Percentiles rank a stretch among this genome's conserved stretches.
phyloP scores from a whole-genome alignment of 2,888 invertebrate species.

The Meghimatium bilineatum region DNA sequence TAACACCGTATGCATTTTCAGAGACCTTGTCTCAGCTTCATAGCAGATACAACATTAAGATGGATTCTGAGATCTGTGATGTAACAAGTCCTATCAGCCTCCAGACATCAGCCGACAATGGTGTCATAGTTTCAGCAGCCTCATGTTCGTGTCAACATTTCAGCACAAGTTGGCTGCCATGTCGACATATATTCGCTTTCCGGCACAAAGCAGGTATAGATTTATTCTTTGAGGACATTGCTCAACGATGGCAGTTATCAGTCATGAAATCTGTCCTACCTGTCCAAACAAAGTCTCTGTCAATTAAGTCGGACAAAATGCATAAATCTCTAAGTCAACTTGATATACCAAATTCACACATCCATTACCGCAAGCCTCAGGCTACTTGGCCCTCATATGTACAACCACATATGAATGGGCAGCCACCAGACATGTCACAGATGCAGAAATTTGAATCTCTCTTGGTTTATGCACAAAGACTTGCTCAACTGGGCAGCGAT shows the following conservation, averaged over 20 bases:
- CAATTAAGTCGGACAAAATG: not conserved
- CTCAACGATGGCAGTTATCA: constrained; percentile 37
- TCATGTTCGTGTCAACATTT: constrained; percentile 39
- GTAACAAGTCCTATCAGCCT: constrained; percentile 29
- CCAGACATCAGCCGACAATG: not conserved
- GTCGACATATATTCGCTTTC: constrained; percentile 36
- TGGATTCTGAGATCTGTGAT: constrained; percentile 39
- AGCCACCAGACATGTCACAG: constrained; percentile 20
- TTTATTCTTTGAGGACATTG: constrained; percentile 32
- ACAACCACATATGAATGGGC: constrained; percentile 26
- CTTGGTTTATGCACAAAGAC: constrained; percentile 30
- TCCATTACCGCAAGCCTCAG: constrained; percentile 25
- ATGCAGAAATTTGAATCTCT: constrained; percentile 38
- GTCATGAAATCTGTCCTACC: constrained; percentile 25
- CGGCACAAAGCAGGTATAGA: constrained; percentile 13
- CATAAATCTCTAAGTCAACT: not conserved
- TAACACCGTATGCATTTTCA: constrained; percentile 29
- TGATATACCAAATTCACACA: constrained; percentile 10
- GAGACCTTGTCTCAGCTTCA: constrained; percentile 3
- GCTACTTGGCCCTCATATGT: not conserved
- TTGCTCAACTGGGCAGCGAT: constrained; percentile 37
- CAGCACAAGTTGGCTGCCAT: constrained; percentile 28
- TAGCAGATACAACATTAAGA: not conserved
- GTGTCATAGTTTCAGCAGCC: constrained; percentile 31
- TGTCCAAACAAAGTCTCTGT: not conserved